Base-by-base conservation (phyloP, 2,888 invertebrate species). In the Drosophila peninsularis region DNA sequence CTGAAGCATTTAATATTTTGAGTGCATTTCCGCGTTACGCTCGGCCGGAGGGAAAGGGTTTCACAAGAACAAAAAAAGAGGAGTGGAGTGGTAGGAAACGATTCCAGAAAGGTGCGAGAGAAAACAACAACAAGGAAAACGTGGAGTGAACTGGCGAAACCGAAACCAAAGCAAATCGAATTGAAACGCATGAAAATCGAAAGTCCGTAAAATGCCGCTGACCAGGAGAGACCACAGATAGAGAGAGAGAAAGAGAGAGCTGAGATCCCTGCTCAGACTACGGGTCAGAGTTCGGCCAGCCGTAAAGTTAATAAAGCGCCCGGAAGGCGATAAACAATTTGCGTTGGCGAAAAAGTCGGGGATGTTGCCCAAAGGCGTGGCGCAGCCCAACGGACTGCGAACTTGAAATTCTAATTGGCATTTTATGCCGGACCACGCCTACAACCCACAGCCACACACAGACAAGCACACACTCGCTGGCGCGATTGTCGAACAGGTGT, bases 1-100 rank as follows among this genome's bases (percentile, higher is more conserved):
- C 87, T 82, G 87, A 87, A 80, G 88, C 90, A 88, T 90, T 90
- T 89, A 90, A 90, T 90, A 88, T 90, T 88, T 90, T 90, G 90
- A 90, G 90, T 90, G 90, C 81, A 87, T 82, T 86, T 89, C 79
- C 82, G 86, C 87, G 90, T 90, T 67, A 64, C 74, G 64, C 63
- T 69, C 30, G 44, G 27, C 44, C 34, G 32, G 42, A 21, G 42
- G 55, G 24, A 14, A 56, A 56, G 17, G 24, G 34, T 34, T 45
- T 14, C 11, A 57, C 63, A 55, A 36, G 27, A 27, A 27, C 7
- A 0, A 21, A 24, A 37, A 10, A 30, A 30, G 5, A 9, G 30
- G 32, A 11, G 32, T 3, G 32, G 32, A 4, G 5, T 1, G 30
- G 39, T 30, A 19, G 53, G 11, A 39, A 56, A 61, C 13, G 19